Evolutionary conservation across 2,888 invertebrate species (phyloP), one percentile per base, ranked within the genome.

Genomic region (Acleris literana): DNA sequence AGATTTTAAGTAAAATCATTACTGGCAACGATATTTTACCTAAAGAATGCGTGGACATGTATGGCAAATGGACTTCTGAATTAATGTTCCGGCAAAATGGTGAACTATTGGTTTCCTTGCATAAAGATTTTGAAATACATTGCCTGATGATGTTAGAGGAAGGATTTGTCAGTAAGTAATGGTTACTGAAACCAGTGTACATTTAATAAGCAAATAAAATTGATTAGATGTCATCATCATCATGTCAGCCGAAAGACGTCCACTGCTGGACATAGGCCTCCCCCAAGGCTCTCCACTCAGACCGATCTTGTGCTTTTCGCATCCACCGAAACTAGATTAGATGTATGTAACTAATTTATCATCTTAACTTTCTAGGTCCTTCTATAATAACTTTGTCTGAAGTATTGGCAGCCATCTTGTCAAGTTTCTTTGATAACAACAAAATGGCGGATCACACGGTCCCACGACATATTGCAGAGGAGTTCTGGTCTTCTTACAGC

Each of bases 391-490:
- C 78, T 0, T 68, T 93, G 29, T 78, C 86, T 0, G 90, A 92
- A 81, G 78, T 89, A 0, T 65, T 92, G 48, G 82, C 90, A 0
- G 81, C 88, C 79, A 85, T 93, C 68, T 83, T 92, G 76, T 88
- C 84, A 0, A 83, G 82, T 6, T 86, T 87, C 71, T 74, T 92
- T 7, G 73, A 79, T 5, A 76, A 88, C 73, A 90, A 80, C 81
- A 93, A 90, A 70, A 92, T 93, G 90, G 88, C 92, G 33, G 92
- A 93, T 65, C 92, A 93, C 69, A 87, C 90, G 0, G 88, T 93
- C 0, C 88, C 93, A 0, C 68, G 79, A 18, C 82, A 82, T n/a
- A 78, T 92, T 5, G 86, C 90, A 0, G 83, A 87, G 49, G 90
- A 91, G 48, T 93, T 90, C 70, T 90, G 91, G 90, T 68, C 68